Evolutionary conservation across 2,888 invertebrate genomes (phyloP).

Genomic region (Tridacna crocea): DNA sequence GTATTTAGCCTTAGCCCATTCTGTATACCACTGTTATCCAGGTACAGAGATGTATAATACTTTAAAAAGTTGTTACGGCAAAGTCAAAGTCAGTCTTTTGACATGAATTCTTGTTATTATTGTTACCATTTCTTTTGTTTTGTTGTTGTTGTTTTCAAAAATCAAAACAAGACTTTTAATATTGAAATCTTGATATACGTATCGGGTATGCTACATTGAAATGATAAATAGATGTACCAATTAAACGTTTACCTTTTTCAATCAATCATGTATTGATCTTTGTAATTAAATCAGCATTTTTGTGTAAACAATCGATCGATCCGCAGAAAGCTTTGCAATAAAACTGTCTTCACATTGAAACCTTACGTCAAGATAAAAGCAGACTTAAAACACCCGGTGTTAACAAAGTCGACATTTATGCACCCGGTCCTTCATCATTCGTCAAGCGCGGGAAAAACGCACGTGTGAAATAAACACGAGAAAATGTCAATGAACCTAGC

Average conservation of each 20-base stretch:
- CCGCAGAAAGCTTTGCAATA: neutral
- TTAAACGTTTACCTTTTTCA: neutral
- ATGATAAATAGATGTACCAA: neutral
- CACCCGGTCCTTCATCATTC: slow-evolving; percentile 1
- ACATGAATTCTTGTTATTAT: too few species aligned
- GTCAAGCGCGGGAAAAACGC: slow-evolving; percentile 15
- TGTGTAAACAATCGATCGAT: slow-evolving; percentile 16
- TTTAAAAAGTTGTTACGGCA: too few species aligned
- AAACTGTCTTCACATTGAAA: neutral
- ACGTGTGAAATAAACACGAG: slow-evolving; percentile 24
- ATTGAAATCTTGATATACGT: neutral
- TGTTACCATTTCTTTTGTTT: too few species aligned
- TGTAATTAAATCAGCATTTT: slow-evolving; percentile 14
- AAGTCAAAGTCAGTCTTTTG: neutral
- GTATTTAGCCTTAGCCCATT: too few species aligned
- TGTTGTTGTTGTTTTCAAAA: neutral
- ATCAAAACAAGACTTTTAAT: neutral
- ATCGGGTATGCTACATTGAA: neutral
- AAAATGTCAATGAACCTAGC: neutral
- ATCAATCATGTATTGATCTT: neutral
- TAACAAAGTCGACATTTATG: neutral
- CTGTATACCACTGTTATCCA: too few species aligned
- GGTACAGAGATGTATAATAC: too few species aligned
- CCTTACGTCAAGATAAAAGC: neutral
- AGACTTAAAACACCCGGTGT: neutral